Base-by-base conservation (phyloP, 1,140 invertebrate species). In the Potamilus streckersoni region DNA sequence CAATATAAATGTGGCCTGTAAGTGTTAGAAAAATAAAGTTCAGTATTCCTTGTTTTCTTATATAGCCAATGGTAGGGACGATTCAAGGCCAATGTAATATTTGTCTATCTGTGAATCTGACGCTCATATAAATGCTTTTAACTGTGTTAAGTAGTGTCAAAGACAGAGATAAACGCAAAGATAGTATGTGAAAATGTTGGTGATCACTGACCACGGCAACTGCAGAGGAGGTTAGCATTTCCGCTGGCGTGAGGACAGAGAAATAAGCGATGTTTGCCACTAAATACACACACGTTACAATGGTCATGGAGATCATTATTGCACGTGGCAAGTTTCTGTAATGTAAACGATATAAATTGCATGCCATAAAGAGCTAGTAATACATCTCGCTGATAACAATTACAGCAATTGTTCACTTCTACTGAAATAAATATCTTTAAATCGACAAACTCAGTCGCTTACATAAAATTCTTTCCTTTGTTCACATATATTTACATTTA, bases 211-310 rank as follows among this genome's bases (percentile, higher is more conserved):
- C 90, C 72, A 91, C 89, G 49, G 91, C 91, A 49, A 91, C 90
- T 20, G 91, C 90, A 69, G 89, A 86, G 12, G 89, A 90, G 59
- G 82, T 76, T 64, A 90, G 82, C 79, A 91, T 89, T 69, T 91
- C 89, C 20, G 83, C 78, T 8, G 90, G 87, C 60, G 91, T 86
- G 13, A 91, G 82, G 4, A 91, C 90, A n/a, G 89, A 84, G 73
- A 91, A 90, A 78, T 91, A 91, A 16, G 91, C 89, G 13, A 91
- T 80, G 78, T 91, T 91, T 57, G 90, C 89, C 12, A 87, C 78
- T 8, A 91, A 71, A 79, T 91, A 91, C 12, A 91, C 83, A 4
- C 84, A 57, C 6, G 89, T 90, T 20, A 91, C 88, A 49, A 90
- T 83, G 55, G 79, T 70, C 73, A 91, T 90, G 16, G 90, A 90